Evolutionary conservation across 37 sponge, comb jelly and placozoan genomes (phyloP), one percentile per base, ranked within the genome.

Genomic region (Petrosia ficiformis): DNA sequence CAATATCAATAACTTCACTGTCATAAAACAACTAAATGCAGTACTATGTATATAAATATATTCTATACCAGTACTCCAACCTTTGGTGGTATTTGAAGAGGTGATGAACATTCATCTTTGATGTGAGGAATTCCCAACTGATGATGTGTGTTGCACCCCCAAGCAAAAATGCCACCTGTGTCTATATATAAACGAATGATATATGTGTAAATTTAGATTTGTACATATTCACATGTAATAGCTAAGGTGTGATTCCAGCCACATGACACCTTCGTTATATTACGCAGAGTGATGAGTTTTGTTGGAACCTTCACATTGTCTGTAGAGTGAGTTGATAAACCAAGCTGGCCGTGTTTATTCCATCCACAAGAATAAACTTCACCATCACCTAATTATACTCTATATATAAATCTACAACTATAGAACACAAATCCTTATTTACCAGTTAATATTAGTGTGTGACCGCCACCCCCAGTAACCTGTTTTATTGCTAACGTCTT

Each of bases 171-270:
- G 1, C 37, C 25, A 0, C 88, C 93, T 0, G 36, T 2, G 25
- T 65, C 82, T 81, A 60, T 14, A 76, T 71, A 14, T 39, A 25
- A n/a, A 30, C 1, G 43, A 71, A 42, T n/a, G n/a, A 71, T 35
- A 31, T 24, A 69, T 29, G 36, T 4, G 4, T 33, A 71, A 16
- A 30, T 68, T 21, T 38, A 29, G 33, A 0, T 33, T 24, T 66
- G 37, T 33, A 67, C 43, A 26, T 58, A 73, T 64, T 38, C 44
- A 36, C 64, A 58, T n/a, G 72, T 72, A 8, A 86, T 11, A 16
- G 83, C 90, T 36, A 93, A 21, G 3, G 90, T 93, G 54, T 93
- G 94, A 44, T 79, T 93, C 94, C 94, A 93, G 0, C 94, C 94
- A 81, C 94, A 93, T 0, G 90, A 41, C 0, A 93, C 86, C 60